phyloP scores from a whole-genome alignment of 1,140 invertebrate species.

The Choristoneura fumiferana region DNA sequence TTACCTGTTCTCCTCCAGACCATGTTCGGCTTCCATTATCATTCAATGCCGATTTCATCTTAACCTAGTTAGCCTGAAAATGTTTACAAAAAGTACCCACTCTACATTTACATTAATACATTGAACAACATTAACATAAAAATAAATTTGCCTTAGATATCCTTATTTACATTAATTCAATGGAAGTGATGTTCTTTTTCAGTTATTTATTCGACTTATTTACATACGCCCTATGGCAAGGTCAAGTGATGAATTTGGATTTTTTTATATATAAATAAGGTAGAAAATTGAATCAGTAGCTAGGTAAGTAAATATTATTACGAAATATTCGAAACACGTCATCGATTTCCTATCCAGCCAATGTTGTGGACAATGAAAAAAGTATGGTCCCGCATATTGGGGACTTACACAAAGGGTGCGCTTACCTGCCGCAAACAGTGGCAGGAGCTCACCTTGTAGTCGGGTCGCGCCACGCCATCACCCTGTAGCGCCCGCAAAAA shows the following conservation, averaged over 20 bases:
- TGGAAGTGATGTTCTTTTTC: constrained; percentile 26
- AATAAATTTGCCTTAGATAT: constrained; percentile 46
- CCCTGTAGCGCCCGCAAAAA: constrained; percentile 34
- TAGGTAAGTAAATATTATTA: no score
- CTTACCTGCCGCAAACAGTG: constrained; percentile 37
- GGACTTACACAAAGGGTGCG: constrained; percentile 42
- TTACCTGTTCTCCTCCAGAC: constrained; percentile 26
- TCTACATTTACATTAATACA: constrained; percentile 40
- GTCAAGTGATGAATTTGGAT: background rate
- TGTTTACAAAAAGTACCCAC: constrained; percentile 31
- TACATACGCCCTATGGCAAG: no score
- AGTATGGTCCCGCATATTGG: constrained; percentile 32
- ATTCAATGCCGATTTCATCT: constrained; percentile 23
- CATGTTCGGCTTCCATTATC: constrained; percentile 23
- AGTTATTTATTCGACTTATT: background rate
- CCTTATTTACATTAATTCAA: constrained; percentile 33
- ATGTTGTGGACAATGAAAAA: constrained; percentile 58
- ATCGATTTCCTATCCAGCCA: constrained; percentile 57
- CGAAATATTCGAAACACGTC: constrained; percentile 50
- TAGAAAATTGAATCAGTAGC: background rate
- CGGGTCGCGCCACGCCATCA: constrained; percentile 10
- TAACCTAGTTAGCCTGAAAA: constrained; percentile 29
- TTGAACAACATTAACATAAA: constrained; percentile 42
- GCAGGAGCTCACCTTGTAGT: constrained; percentile 22
- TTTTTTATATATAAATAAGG: no score